These are phyloP conservation scores for Stichopus horrens DNA, from an alignment of 53 echinoderm and acorn worm species.

Conservation along the genomic window DNA sequence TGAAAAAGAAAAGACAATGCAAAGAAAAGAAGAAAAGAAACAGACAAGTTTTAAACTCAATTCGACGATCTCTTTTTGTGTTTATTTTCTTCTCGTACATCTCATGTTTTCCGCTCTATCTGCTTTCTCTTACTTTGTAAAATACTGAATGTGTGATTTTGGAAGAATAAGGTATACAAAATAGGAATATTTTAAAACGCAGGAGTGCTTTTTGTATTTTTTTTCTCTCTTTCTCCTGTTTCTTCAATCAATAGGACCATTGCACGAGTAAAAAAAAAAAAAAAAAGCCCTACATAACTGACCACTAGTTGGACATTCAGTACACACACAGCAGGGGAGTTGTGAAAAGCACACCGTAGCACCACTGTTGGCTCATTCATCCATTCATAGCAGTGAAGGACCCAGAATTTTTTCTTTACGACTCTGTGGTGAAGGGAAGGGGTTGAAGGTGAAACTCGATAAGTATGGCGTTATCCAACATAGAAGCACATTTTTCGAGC, in stretches of 20 bases:
- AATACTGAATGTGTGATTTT: conserved; percentile 43
- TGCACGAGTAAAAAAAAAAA: conserved; percentile 26
- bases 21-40: not conserved
- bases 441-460: too few species aligned
- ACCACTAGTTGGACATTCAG: too few species aligned
- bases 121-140: conserved; percentile 12
- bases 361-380: too few species aligned
- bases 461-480: too few species aligned
- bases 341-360: too few species aligned
- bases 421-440: too few species aligned
- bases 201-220: not conserved
- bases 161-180: conserved; percentile 24
- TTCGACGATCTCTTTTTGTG: not conserved
- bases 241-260: conserved; percentile 1
- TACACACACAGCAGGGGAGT: too few species aligned
- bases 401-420: too few species aligned
- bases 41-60: not conserved
- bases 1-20: not conserved
- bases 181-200: not conserved
- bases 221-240: not conserved
- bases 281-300: too few species aligned
- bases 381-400: too few species aligned
- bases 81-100: not conserved
- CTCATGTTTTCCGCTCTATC: too few species aligned
- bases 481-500: too few species aligned